Conservation (phyloP, 2,113 vertebrate genomes). For the Numida meleagris region DNA sequence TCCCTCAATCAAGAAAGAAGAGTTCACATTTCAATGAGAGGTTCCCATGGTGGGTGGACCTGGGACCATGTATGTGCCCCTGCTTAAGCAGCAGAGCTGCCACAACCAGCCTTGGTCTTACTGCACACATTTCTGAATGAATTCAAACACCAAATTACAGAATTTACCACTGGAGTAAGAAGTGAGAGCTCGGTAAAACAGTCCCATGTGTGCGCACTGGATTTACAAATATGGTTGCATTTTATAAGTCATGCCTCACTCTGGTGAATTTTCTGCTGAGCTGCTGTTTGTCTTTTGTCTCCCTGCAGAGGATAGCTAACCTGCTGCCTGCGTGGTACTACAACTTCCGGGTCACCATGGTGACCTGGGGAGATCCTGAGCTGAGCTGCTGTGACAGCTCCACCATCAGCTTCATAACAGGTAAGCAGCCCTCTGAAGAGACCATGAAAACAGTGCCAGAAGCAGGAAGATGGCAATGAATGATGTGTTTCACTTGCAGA, state of each 20-base stretch:
- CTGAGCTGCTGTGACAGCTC: constrained; percentile 92
- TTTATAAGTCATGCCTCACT: fast-evolving
- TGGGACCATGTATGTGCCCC: fast-evolving
- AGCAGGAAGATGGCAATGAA: neutral
- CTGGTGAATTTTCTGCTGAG: neutral
- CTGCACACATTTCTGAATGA: neutral
- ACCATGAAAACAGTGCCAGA: fast-evolving
- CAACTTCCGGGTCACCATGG: constrained; percentile 96
- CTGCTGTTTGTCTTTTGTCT: neutral
- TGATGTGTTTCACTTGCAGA: neutral
- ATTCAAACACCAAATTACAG: neutral
- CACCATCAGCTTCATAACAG: constrained; percentile 93
- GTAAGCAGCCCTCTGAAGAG: constrained; percentile 58
- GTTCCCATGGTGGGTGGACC: fast-evolving
- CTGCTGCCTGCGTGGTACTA: constrained; percentile 96
- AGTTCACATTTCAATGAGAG: neutral
- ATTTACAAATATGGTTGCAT: neutral
- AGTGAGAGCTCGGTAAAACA: neutral
- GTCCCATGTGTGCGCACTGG: fast-evolving
- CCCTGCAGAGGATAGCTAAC: constrained; percentile 86
- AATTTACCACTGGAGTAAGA: neutral
- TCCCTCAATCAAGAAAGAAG: neutral
- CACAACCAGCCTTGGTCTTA: neutral
- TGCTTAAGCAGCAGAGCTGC: neutral
- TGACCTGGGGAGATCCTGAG: constrained; percentile 92